Evolutionary conservation across 2,888 invertebrate genomes (phyloP), one percentile per base, ranked within the genome.

Genomic region (Leucoma salicis): DNA sequence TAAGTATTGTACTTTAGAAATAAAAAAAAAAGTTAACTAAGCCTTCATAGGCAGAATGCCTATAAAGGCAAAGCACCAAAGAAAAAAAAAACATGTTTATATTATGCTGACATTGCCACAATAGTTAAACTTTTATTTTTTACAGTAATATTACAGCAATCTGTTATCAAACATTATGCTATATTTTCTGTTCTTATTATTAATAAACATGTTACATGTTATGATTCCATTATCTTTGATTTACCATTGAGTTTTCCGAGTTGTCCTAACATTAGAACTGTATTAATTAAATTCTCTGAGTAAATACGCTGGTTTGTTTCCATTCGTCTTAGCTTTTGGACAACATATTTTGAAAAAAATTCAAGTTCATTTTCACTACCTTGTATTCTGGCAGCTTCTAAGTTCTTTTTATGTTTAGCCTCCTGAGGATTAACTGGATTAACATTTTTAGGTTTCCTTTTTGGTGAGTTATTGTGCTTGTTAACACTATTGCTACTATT

Each of bases 251-350:
- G 63, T 67, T 81, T 78, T 6, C 79, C 78, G 10, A 89, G 72
- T 61, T 89, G 89, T 27, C 89, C 89, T 14, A 89, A 55, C 89
- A 89, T 89, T 2, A 89, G 74, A 2, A 86, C 87, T 40, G 89
- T 88, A 45, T 89, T 88, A n/a, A 89, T 88, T 62, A 89, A 70
- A 57, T 89, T 89, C 59, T 89, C 89, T 10, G 89, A 86, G 61
- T 88, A 89, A 53, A 89, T 89, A 39, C 89, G 81, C 47, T 89
- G 89, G 53, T 88, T 86, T 4, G 87, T 88, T 61, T 88, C 89
- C 89, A 89, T 89, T 70, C 63, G 76, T 56, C 88, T 74, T 31
- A 89, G 60, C 53, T 89, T 89, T 57, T 89, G 89, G 0, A 87
- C 88, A 39, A 89, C 76, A 78, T 88, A 89, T 53, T 89, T 89